Percentiles rank a stretch among this genome's conserved stretches.
These are phyloP conservation scores for Meloidogyne chitwoodi DNA, from an alignment of 1,140 invertebrate species.

Conservation along the genomic window DNA sequence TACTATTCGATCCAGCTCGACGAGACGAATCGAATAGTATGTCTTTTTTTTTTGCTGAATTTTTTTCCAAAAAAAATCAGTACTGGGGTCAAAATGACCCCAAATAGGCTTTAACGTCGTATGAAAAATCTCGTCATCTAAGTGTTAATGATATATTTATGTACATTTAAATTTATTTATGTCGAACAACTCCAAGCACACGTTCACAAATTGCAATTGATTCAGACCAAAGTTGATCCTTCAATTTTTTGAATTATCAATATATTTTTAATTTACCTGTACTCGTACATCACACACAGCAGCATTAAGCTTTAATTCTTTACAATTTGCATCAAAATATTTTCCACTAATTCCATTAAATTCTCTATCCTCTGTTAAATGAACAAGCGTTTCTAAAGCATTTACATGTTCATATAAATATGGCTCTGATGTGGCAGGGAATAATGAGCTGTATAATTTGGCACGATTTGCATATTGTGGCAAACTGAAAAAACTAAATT, in stretches of 20 bases:
- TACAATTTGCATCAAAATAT: slow-evolving; percentile 44
- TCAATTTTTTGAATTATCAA: too few relatives aligned
- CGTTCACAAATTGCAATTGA: slow-evolving; percentile 2
- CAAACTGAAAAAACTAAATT: neutral
- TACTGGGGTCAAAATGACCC: too few relatives aligned
- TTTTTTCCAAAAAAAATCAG: too few relatives aligned
- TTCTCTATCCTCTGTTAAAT: neutral
- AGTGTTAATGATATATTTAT: too few relatives aligned
- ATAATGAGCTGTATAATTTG: neutral
- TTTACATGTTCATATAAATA: slow-evolving; percentile 17
- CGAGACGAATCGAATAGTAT: too few relatives aligned
- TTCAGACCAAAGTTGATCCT: slow-evolving; percentile 11
- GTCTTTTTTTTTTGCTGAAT: too few relatives aligned
- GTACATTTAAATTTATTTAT: neutral
- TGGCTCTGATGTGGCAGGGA: slow-evolving; percentile 3
- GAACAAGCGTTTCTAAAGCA: slow-evolving; percentile 6
- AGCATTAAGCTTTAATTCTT: slow-evolving; percentile 27
- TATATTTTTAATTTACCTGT: slow-evolving; percentile 15
- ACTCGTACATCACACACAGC: slow-evolving; percentile 37
- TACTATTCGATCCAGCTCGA: too few relatives aligned
- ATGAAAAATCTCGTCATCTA: too few relatives aligned
- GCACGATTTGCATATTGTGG: neutral
- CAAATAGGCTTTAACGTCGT: too few relatives aligned
- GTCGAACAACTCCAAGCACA: neutral
- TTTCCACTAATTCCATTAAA: slow-evolving; percentile 35